Evolutionary conservation across 2,113 vertebrate genomes (phyloP).

Genomic region (Xiphophorus hellerii): DNA sequence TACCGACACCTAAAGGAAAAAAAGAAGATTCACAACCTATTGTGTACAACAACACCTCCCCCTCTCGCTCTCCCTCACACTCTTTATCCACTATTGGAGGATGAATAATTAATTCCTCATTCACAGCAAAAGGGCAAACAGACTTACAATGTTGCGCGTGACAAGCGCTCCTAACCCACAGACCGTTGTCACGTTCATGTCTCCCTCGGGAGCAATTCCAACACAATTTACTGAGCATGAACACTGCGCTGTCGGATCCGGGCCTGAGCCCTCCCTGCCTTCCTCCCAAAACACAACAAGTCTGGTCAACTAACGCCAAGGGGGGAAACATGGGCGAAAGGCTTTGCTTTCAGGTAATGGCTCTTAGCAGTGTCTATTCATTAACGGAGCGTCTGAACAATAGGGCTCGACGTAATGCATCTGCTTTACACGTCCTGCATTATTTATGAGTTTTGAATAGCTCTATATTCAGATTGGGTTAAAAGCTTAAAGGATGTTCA

Average conservation of each 20-base stretch:
- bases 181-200: constrained; percentile 62
- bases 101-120: constrained; percentile 76
- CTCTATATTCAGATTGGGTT: constrained; percentile 68
- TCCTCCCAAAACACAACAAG: constrained; percentile 44
- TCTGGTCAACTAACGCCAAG: constrained; percentile 54
- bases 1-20: constrained; percentile 53
- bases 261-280: constrained; percentile 42
- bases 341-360: constrained; percentile 71
- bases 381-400: constrained; percentile 75
- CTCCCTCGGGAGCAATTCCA: constrained; percentile 69
- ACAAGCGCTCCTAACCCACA: constrained; percentile 61
- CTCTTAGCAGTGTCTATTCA: constrained; percentile 71
- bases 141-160: constrained; percentile 64
- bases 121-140: constrained; percentile 65
- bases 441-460: constrained; percentile 71
- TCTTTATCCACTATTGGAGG: constrained; percentile 60
- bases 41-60: constrained; percentile 57
- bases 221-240: constrained; percentile 69
- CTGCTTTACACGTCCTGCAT: constrained; percentile 74
- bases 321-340: constrained; percentile 47
- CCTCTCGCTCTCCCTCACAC: constrained; percentile 38
- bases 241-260: constrained; percentile 60
- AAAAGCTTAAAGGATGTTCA: constrained; percentile 68
- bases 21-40: constrained; percentile 33
- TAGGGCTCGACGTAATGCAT: constrained; percentile 67